Evolutionary conservation across 1,140 invertebrate genomes (phyloP).

Genomic region (Drosophila sucinea): DNA sequence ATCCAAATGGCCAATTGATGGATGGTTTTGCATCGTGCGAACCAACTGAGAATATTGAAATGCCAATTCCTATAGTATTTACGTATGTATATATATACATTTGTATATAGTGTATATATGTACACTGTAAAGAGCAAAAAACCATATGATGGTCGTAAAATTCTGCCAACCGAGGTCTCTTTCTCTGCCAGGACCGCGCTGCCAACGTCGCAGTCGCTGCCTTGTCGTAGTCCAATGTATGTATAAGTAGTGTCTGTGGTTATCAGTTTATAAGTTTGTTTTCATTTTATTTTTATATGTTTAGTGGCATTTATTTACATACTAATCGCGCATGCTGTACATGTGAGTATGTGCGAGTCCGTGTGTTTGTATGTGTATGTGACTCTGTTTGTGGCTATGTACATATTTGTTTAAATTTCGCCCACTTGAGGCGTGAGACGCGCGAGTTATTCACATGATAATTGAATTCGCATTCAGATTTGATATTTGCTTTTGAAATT

Average conservation of each 20-base stretch:
- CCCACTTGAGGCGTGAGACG: conserved; percentile 54
- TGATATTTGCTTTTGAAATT: conserved; percentile 43
- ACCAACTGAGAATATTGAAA: conserved; percentile 2
- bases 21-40: neutral
- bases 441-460: conserved; percentile 61
- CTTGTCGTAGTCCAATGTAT: conserved; percentile 66
- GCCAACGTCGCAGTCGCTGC: conserved; percentile 8
- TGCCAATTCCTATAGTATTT: neutral
- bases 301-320: conserved; percentile 71
- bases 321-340: conserved; percentile 18
- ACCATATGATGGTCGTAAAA: conserved; percentile 35
- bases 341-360: neutral
- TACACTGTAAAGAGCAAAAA: conserved; percentile 16
- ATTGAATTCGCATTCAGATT: conserved; percentile 59
- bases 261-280: conserved; percentile 70
- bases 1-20: neutral
- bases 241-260: conserved; percentile 48
- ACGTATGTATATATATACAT: neutral
- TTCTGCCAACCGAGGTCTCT: conserved; percentile 37
- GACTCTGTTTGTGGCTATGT: conserved; percentile 16
- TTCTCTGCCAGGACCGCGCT: conserved; percentile 11
- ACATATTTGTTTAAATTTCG: conserved; percentile 65
- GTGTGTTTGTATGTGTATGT: conserved; percentile 18
- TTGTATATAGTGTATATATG: neutral
- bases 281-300: conserved; percentile 64